Percentiles rank a stretch among this genome's conserved stretches.
Evolutionary conservation across 2,113 vertebrate species (phyloP).

Genomic region (Eulemur rufifrons): DNA sequence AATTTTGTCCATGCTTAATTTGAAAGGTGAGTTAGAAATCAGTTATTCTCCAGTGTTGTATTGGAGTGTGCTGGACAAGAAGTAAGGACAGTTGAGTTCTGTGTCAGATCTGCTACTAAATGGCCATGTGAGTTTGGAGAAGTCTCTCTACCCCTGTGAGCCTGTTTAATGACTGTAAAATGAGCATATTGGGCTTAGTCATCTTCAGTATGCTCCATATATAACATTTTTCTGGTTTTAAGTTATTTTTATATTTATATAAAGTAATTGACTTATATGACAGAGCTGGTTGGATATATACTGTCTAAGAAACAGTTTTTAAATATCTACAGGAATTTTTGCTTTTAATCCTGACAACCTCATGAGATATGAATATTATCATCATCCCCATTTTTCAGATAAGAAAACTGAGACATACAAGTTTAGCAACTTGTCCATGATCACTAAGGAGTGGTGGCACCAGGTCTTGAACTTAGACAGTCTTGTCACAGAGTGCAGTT

Average conservation of each 20-base stretch:
- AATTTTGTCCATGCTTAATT: neutral
- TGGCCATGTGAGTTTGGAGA: neutral
- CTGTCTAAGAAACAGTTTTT: neutral
- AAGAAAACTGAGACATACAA: neutral
- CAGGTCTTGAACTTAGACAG: neutral
- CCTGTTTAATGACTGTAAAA: neutral
- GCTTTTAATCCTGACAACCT: neutral
- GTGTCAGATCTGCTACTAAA: neutral
- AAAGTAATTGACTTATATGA: neutral
- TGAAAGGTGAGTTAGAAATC: neutral
- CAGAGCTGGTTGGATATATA: neutral
- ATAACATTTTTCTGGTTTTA: neutral
- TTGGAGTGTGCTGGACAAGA: neutral
- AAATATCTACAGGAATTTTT: neutral
- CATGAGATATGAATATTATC: neutral
- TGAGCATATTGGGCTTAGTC: neutral
- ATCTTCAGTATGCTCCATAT: neutral
- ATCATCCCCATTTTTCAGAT: neutral
- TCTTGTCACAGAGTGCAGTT: neutral
- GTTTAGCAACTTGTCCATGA: neutral
- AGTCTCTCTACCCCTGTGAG: neutral
- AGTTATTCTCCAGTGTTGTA: neutral
- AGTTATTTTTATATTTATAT: neutral
- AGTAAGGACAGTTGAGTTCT: neutral
- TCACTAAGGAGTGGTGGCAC: neutral